A percentile compares a stretch with the other conserved stretches of the same genome.
phyloP scores from a whole-genome alignment of 1,140 invertebrate species.

The Potamilus streckersoni region DNA sequence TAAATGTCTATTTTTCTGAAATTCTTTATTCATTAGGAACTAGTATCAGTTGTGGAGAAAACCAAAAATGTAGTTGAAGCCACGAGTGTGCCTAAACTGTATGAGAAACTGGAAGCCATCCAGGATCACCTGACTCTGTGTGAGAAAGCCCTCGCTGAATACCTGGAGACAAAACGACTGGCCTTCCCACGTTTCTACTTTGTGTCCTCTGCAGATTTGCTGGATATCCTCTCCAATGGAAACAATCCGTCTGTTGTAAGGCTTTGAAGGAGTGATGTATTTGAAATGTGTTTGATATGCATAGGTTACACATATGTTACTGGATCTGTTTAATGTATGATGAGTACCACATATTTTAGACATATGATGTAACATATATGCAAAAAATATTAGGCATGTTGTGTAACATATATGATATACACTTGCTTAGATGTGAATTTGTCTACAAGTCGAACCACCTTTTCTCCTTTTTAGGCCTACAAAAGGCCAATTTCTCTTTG shows the following conservation, averaged over 20 bases:
- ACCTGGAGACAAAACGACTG: conserved; percentile 95
- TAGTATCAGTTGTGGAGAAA: conserved; percentile 67
- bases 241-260: conserved; percentile 84
- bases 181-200: conserved; percentile 98
- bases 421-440: too few species aligned
- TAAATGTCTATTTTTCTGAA: too few species aligned
- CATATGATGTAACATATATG: too few species aligned
- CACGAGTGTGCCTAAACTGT: conserved; percentile 87
- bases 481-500: too few species aligned
- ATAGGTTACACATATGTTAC: too few species aligned
- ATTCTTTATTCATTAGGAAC: conserved; percentile 46
- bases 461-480: too few species aligned
- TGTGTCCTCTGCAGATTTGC: conserved; percentile 94
- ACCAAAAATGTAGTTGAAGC: conserved; percentile 86
- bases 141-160: conserved; percentile 96
- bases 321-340: too few species aligned
- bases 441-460: too few species aligned
- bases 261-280: not conserved
- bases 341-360: too few species aligned
- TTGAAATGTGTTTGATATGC: too few species aligned
- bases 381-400: too few species aligned
- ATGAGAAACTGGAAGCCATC: conserved; percentile 81
- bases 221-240: conserved; percentile 96
- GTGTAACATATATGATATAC: too few species aligned
- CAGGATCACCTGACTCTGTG: conserved; percentile 91